Percentiles rank a stretch among this genome's conserved stretches.
Conservation (phyloP, 2,888 invertebrate species). For the Axea sp. region DNA sequence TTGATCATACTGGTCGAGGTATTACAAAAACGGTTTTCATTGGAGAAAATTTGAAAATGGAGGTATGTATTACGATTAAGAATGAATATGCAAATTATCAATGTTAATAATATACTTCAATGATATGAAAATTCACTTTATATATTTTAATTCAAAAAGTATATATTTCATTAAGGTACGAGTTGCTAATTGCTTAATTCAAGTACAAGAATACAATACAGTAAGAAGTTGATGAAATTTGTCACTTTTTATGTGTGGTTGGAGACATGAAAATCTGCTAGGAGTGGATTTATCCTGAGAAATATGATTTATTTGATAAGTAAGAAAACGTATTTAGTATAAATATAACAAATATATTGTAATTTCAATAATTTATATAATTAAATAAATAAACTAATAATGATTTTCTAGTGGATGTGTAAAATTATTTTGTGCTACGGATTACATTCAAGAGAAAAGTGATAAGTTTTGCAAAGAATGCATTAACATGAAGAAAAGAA, state of each 20-base stretch:
- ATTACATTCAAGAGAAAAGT: background rate
- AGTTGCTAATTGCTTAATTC: constrained; percentile 4
- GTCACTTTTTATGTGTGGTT: constrained; percentile 4
- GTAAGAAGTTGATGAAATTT: constrained; percentile 10
- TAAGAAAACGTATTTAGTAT: too few relatives aligned
- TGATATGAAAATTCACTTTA: too few relatives aligned
- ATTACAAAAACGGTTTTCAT: constrained; percentile 24
- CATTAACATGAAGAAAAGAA: constrained; percentile 1
- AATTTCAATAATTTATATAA: too few relatives aligned
- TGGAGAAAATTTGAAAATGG: constrained; percentile 20
- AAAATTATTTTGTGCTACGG: constrained; percentile 15
- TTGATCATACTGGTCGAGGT: constrained; percentile 12
- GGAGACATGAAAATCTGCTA: constrained; percentile 28
- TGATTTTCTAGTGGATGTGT: constrained; percentile 15
- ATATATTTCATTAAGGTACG: constrained; percentile 3
- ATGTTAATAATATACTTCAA: too few relatives aligned
- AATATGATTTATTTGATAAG: constrained; percentile 2
- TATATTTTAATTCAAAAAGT: background rate
- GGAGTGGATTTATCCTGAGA: constrained; percentile 2
- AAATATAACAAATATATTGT: background rate
- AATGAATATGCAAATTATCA: too few relatives aligned
- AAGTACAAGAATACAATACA: background rate
- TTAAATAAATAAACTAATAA: background rate
- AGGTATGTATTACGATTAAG: too few relatives aligned
- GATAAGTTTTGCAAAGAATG: constrained; percentile 15